These are phyloP conservation scores for Sorex maritimensis DNA, from an alignment of 2,797 vertebrate species.

Conservation along the genomic window DNA sequence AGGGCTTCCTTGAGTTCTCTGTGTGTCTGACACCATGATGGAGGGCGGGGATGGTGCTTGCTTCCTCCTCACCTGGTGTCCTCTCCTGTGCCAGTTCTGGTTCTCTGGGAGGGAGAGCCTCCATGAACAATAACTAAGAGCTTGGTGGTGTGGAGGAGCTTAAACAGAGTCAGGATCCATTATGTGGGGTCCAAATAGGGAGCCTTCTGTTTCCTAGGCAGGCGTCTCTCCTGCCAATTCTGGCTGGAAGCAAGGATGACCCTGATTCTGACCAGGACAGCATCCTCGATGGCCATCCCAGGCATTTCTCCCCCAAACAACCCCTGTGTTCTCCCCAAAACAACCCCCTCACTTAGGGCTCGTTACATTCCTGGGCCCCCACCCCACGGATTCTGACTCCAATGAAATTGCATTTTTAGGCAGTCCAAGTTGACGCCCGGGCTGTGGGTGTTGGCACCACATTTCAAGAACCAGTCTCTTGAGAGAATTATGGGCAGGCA, in stretches of 20 bases:
- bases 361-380: background rate
- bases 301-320: background rate
- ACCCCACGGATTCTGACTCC: background rate
- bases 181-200: background rate
- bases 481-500: background rate
- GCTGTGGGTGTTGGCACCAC: background rate
- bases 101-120: background rate
- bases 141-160: background rate
- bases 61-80: background rate
- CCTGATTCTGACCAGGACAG: background rate
- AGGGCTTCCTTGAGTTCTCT: background rate
- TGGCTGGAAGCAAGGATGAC: background rate
- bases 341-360: background rate
- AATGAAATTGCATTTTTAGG: background rate
- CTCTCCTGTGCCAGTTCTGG: background rate
- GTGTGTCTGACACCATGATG: background rate
- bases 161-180: background rate
- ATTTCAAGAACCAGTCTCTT: background rate
- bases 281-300: background rate
- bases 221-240: background rate
- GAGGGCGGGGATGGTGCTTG: background rate
- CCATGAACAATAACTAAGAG: constrained; percentile 11
- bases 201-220: background rate
- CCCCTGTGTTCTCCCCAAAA: no score
- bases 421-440: background rate